A percentile compares a stretch with the other conserved stretches of the same genome.
These are phyloP conservation scores for Trichonephila clavipes DNA, from an alignment of 1,140 invertebrate genomes.

Conservation along the genomic window DNA sequence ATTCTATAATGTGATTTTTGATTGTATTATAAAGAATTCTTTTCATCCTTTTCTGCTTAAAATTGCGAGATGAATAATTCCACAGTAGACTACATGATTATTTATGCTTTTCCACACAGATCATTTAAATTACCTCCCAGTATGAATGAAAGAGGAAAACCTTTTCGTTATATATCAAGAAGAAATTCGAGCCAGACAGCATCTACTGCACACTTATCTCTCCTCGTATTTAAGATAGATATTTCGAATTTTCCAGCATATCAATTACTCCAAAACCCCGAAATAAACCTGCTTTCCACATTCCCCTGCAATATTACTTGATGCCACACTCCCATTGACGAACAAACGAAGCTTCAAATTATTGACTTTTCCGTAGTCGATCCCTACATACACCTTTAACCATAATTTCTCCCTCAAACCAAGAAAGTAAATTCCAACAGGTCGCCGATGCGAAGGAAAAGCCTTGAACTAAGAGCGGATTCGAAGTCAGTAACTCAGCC, in stretches of 20 bases:
- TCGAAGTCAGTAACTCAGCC: neutral
- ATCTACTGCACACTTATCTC: too few relatives aligned
- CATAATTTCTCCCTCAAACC: neutral
- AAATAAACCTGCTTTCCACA: neutral
- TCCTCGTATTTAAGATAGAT: too few relatives aligned
- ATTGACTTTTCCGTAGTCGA: slow-evolving; percentile 28
- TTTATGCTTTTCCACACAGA: too few relatives aligned
- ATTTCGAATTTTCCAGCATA: neutral
- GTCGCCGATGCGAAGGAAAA: slow-evolving; percentile 34
- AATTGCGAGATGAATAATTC: too few relatives aligned
- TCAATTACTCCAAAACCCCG: neutral
- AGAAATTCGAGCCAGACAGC: too few relatives aligned
- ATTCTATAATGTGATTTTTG: too few relatives aligned
- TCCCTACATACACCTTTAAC: neutral
- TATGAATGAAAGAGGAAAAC: too few relatives aligned
- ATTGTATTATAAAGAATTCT: too few relatives aligned
- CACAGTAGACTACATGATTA: too few relatives aligned
- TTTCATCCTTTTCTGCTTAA: too few relatives aligned
- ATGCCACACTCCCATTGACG: neutral
- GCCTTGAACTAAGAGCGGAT: slow-evolving; percentile 1
- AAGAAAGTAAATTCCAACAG: slow-evolving; percentile 63
- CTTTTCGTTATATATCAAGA: too few relatives aligned
- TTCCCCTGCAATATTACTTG: neutral
- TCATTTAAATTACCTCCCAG: too few relatives aligned
- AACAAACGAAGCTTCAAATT: slow-evolving; percentile 29